Conservation (phyloP, 2,888 invertebrate species). For the Watsonalla cultraria region DNA sequence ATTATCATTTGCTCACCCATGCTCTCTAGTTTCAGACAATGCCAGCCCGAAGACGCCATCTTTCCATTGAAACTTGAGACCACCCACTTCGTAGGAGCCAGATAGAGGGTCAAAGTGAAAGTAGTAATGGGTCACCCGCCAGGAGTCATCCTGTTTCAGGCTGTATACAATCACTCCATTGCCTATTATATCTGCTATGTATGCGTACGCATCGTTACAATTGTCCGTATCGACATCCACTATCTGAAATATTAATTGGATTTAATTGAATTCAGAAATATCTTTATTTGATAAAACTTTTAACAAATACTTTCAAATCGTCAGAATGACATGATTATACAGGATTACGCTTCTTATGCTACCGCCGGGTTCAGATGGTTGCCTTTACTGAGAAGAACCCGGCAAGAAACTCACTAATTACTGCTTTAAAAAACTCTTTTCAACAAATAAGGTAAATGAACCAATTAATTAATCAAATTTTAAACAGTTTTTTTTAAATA, state of each 20-base stretch:
- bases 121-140: conserved; percentile 88
- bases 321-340: too few relatives aligned
- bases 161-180: conserved; percentile 89
- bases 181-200: conserved; percentile 86
- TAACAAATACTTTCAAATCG: too few relatives aligned
- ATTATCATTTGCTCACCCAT: conserved; percentile 60
- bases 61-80: conserved; percentile 91
- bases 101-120: conserved; percentile 90
- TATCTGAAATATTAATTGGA: conserved; percentile 74
- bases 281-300: too few relatives aligned
- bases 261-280: too few relatives aligned
- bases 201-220: conserved; percentile 87
- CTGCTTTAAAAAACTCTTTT: too few relatives aligned
- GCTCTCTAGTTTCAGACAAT: conserved; percentile 78
- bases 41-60: conserved; percentile 90
- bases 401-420: too few relatives aligned
- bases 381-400: too few relatives aligned
- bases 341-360: too few relatives aligned
- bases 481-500: too few relatives aligned
- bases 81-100: conserved; percentile 87
- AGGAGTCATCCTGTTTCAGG: conserved; percentile 84
- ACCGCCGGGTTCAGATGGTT: too few relatives aligned
- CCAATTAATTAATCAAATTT: too few relatives aligned
- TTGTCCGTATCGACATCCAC: conserved; percentile 84
- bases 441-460: too few relatives aligned